phyloP scores from a whole-genome alignment of 2,888 invertebrate species.

The Temnothorax ravouxi region DNA sequence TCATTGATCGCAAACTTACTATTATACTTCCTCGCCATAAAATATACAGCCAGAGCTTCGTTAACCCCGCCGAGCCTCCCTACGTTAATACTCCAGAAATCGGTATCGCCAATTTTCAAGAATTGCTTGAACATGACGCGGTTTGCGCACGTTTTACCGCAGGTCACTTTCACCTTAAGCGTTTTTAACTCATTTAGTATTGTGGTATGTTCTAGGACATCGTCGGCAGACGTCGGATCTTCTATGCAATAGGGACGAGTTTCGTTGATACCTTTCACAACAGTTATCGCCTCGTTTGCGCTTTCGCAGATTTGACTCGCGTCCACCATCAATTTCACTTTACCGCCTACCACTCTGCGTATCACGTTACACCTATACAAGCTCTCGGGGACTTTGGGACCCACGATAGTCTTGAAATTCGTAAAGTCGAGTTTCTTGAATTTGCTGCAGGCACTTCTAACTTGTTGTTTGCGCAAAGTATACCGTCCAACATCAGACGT shows the following conservation, averaged over 20 bases:
- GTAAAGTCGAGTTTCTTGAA: slow-evolving; percentile 92
- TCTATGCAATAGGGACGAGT: slow-evolving; percentile 95
- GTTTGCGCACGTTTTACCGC: slow-evolving; percentile 97
- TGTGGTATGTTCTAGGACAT: slow-evolving; percentile 91
- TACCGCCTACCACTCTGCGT: slow-evolving; percentile 91
- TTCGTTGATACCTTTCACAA: slow-evolving; percentile 92
- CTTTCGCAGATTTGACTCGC: slow-evolving; percentile 95
- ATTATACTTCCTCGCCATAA: slow-evolving; percentile 95
- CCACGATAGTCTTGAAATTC: slow-evolving; percentile 96
- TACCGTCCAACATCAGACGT: slow-evolving; percentile 96
- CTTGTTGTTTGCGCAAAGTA: slow-evolving; percentile 93
- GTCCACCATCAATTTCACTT: slow-evolving; percentile 94
- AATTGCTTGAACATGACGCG: slow-evolving; percentile 97
- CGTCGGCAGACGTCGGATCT: slow-evolving; percentile 97
- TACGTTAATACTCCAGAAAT: slow-evolving; percentile 96
- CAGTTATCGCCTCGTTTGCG: slow-evolving; percentile 92
- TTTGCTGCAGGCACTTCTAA: slow-evolving; percentile 90
- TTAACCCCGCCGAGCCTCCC: slow-evolving; percentile 95
- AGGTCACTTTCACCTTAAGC: slow-evolving; percentile 92
- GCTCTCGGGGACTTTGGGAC: slow-evolving; percentile 90
- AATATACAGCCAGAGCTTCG: slow-evolving; percentile 95
- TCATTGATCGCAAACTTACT: slow-evolving; percentile 86
- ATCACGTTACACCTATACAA: slow-evolving; percentile 90
- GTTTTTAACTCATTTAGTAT: no score
- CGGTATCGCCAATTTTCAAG: slow-evolving; percentile 92